Conservation (phyloP, 2,797 vertebrate genomes). For the Sylvilagus floridanus region DNA sequence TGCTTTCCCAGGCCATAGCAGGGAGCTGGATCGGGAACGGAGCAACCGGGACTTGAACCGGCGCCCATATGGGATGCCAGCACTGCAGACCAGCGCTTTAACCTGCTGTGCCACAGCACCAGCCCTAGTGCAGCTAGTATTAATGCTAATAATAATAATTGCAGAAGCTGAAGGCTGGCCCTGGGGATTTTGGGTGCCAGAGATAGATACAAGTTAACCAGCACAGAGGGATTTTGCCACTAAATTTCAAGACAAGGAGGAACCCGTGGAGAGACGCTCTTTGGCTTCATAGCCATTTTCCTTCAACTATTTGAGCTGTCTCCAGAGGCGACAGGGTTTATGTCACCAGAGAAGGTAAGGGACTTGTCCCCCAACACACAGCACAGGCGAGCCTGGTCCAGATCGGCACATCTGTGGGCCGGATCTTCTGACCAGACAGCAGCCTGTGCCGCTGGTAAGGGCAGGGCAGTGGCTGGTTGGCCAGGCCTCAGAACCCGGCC, state of each 20-base stretch:
- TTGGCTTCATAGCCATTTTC: not conserved
- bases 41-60: too few species aligned
- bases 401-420: fast-evolving
- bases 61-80: too few species aligned
- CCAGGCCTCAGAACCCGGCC: not conserved
- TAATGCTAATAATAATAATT: not conserved
- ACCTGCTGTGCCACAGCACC: too few species aligned
- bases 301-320: not conserved
- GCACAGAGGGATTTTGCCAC: not conserved
- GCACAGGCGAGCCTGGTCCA: not conserved
- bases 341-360: not conserved
- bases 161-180: not conserved
- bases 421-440: not conserved
- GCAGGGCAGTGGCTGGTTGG: too few species aligned
- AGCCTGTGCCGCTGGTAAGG: not conserved
- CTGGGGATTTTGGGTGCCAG: not conserved
- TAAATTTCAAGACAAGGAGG: not conserved
- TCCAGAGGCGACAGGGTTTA: not conserved
- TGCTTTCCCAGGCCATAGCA: too few species aligned
- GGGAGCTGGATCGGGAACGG: too few species aligned
- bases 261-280: not conserved
- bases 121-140: not conserved
- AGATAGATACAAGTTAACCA: not conserved
- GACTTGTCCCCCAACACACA: not conserved
- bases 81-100: too few species aligned